Evolutionary conservation across 2,888 invertebrate species (phyloP).

Genomic region (Archips xylosteana): DNA sequence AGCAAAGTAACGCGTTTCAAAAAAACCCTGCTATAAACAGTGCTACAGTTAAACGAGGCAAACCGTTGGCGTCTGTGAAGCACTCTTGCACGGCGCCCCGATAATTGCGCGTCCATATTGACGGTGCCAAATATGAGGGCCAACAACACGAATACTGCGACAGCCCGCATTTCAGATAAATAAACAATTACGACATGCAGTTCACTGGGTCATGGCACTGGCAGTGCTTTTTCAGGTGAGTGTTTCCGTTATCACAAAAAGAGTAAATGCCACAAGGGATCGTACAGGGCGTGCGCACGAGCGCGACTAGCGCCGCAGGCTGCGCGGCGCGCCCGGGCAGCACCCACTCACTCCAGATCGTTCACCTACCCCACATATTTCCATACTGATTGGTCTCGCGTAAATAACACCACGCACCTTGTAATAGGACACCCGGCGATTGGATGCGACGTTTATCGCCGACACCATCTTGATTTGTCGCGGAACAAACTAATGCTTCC

Average conservation of each 20-base stretch:
- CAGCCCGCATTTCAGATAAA: conserved; percentile 56
- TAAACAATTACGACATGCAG: conserved; percentile 47
- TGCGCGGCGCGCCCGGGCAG: conserved; percentile 62
- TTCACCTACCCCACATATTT: conserved; percentile 83
- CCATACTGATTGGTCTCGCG: conserved; percentile 79
- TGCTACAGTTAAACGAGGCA: conserved; percentile 55
- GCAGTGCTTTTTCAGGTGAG: conserved; percentile 1
- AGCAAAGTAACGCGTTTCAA: conserved; percentile 68
- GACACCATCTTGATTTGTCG: conserved; percentile 77
- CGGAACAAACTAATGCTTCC: conserved; percentile 62
- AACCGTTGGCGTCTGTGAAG: conserved; percentile 49
- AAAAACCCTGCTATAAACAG: conserved; percentile 63
- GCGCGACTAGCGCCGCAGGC: conserved; percentile 73
- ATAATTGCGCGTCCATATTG: conserved; percentile 54
- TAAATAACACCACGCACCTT: conserved; percentile 72
- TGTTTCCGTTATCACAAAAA: conserved; percentile 21
- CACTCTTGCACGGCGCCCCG: conserved; percentile 41
- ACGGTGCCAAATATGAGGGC: conserved; percentile 54
- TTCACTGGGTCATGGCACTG: conserved; percentile 25
- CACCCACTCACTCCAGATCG: conserved; percentile 80
- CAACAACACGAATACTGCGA: conserved; percentile 57
- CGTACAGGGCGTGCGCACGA: conserved; percentile 74
- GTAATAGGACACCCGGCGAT: conserved; percentile 73
- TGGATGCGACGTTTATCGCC: conserved; percentile 70
- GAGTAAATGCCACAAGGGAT: conserved; percentile 49